A percentile compares a stretch with the other conserved stretches of the same genome.
phyloP scores from a whole-genome alignment of 53 echinoderm and acorn worm species.

The Luidia sarsii region DNA sequence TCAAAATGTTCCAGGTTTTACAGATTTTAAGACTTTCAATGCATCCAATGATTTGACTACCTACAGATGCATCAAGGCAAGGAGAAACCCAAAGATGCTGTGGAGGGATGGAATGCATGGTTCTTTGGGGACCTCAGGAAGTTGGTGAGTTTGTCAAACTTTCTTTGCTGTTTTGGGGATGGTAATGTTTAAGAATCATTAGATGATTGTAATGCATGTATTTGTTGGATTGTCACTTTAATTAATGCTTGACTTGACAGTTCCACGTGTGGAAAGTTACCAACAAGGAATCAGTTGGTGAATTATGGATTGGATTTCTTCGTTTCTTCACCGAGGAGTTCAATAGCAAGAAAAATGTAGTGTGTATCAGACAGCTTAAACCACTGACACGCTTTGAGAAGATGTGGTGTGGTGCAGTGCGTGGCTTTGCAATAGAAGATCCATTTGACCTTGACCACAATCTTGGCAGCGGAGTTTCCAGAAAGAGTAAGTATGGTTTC shows the following conservation, averaged over 20 bases:
- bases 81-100: slow-evolving; percentile 59
- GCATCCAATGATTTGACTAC: neutral
- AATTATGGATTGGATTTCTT: slow-evolving; percentile 87
- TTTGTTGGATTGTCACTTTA: neutral
- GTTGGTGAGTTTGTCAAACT: slow-evolving; percentile 83
- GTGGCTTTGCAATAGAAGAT: slow-evolving; percentile 88
- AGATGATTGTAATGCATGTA: too few species aligned
- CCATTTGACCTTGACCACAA: slow-evolving; percentile 96
- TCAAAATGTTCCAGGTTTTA: neutral
- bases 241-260: slow-evolving; percentile 28
- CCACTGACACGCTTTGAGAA: slow-evolving; percentile 91
- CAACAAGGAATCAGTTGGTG: slow-evolving; percentile 73
- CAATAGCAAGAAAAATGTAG: slow-evolving; percentile 81
- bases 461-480: slow-evolving; percentile 89
- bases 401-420: slow-evolving; percentile 82
- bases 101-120: slow-evolving; percentile 96
- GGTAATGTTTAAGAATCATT: too few species aligned
- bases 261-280: slow-evolving; percentile 61
- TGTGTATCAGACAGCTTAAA: slow-evolving; percentile 77
- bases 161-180: too few species aligned
- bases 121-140: slow-evolving; percentile 70
- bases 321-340: slow-evolving; percentile 94
- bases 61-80: slow-evolving; percentile 64
- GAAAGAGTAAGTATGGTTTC: slow-evolving; percentile 87
- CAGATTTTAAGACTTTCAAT: neutral